Evolutionary conservation across 1,140 invertebrate species (phyloP).

Genomic region (Drosophila nannoptera): DNA sequence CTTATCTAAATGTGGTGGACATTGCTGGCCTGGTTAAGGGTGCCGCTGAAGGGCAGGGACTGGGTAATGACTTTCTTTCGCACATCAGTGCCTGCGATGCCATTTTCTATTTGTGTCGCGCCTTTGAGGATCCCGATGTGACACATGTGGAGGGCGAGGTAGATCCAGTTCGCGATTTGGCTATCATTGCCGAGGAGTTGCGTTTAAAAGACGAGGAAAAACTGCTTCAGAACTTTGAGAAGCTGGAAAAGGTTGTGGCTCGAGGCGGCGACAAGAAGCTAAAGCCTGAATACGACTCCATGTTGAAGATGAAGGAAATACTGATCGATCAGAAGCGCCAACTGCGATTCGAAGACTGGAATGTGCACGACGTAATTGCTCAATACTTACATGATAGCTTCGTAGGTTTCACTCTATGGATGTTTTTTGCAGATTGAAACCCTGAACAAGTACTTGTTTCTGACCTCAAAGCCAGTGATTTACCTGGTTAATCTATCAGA

Average conservation of each 20-base stretch:
- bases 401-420: background rate
- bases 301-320: conserved; percentile 91
- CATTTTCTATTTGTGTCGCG: conserved; percentile 98
- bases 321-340: conserved; percentile 95
- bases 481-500: conserved; percentile 99
- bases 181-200: conserved; percentile 97
- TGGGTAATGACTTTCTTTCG: conserved; percentile 99
- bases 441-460: conserved; percentile 96
- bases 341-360: conserved; percentile 95
- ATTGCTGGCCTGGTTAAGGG: conserved; percentile 99
- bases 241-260: conserved; percentile 91
- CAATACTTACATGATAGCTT: conserved; percentile 55
- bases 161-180: conserved; percentile 96
- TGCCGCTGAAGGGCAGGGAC: conserved; percentile 97
- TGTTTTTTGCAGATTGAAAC: conserved; percentile 90
- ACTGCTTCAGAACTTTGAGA: conserved; percentile 88
- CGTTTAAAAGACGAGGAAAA: conserved; percentile 96
- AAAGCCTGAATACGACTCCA: conserved; percentile 95
- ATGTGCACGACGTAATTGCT: conserved; percentile 91
- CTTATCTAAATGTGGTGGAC: conserved; percentile 97
- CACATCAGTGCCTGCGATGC: conserved; percentile 99
- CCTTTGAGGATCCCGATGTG: conserved; percentile 98
- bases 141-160: conserved; percentile 99
- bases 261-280: conserved; percentile 96
- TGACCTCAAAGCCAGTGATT: conserved; percentile 99